phyloP scores from a whole-genome alignment of 2,888 invertebrate species.

The Endotricha flammealis region DNA sequence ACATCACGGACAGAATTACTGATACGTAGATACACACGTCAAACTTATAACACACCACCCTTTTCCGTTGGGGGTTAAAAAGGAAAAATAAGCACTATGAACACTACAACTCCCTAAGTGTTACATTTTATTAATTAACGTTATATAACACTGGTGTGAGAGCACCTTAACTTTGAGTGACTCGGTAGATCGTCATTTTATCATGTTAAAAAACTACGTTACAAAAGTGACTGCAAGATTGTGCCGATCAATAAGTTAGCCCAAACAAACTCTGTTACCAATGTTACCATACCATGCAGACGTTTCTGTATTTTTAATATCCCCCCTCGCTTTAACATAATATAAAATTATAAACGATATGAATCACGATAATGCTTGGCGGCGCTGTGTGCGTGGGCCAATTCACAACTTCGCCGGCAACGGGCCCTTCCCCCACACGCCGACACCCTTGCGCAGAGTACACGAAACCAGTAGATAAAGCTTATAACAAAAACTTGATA shows the following conservation, averaged over 20 bases:
- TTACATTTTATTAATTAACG: too few species aligned
- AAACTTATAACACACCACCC: too few species aligned
- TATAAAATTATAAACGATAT: slow-evolving; percentile 78
- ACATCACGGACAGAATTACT: too few species aligned
- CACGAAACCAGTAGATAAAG: slow-evolving; percentile 3
- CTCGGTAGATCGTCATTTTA: too few species aligned
- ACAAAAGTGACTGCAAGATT: slow-evolving; percentile 9
- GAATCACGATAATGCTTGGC: slow-evolving; percentile 75
- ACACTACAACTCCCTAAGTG: too few species aligned
- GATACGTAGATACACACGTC: too few species aligned
- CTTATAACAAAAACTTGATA: too few species aligned
- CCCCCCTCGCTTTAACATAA: slow-evolving; percentile 69
- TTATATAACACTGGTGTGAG: too few species aligned
- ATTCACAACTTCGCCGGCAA: slow-evolving; percentile 68
- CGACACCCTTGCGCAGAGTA: slow-evolving; percentile 12
- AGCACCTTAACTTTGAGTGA: too few species aligned
- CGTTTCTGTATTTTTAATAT: slow-evolving; percentile 75
- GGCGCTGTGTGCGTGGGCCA: slow-evolving; percentile 65
- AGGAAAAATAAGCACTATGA: too few species aligned
- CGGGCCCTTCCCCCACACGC: slow-evolving; percentile 38
- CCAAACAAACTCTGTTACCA: slow-evolving; percentile 69
- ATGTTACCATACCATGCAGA: slow-evolving; percentile 56
- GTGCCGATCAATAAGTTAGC: slow-evolving; percentile 63
- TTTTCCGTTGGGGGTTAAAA: too few species aligned
- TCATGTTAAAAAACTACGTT: too few species aligned